Evolutionary conservation across 2,113 vertebrate species (phyloP).

Genomic region (Tauraco erythrolophus): DNA sequence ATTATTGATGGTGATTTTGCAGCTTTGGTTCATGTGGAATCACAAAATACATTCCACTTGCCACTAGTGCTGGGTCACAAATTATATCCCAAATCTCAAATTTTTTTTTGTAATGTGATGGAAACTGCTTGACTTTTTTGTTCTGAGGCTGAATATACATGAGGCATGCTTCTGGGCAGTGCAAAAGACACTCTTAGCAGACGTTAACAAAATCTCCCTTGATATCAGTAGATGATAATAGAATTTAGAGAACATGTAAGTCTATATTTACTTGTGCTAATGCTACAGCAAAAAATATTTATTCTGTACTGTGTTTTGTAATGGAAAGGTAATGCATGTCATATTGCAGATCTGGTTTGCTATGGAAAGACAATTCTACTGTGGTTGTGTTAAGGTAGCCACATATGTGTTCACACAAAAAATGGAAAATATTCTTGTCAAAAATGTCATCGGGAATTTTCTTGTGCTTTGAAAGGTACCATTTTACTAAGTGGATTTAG

Average conservation of each 20-base stretch:
- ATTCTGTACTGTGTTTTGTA: background rate
- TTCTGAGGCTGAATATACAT: background rate
- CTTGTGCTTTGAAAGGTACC: background rate
- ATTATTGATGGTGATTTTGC: background rate
- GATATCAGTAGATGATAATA: background rate
- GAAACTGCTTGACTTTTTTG: conserved; percentile 13
- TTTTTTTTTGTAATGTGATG: background rate
- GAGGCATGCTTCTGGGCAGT: background rate
- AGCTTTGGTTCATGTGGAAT: background rate
- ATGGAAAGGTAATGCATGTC: background rate
- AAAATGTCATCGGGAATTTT: background rate
- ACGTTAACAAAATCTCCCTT: background rate
- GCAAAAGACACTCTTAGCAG: background rate
- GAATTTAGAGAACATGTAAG: background rate
- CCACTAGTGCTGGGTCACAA: background rate
- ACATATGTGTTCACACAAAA: background rate
- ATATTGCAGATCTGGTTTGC: background rate
- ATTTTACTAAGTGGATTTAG: background rate
- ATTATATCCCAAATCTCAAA: background rate
- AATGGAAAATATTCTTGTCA: background rate
- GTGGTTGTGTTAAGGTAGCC: background rate
- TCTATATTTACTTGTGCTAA: background rate
- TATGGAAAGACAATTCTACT: background rate
- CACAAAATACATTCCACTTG: background rate
- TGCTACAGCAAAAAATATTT: background rate